phyloP scores from a whole-genome alignment of 1,140 invertebrate species.

The Brachionus paranguensis region DNA sequence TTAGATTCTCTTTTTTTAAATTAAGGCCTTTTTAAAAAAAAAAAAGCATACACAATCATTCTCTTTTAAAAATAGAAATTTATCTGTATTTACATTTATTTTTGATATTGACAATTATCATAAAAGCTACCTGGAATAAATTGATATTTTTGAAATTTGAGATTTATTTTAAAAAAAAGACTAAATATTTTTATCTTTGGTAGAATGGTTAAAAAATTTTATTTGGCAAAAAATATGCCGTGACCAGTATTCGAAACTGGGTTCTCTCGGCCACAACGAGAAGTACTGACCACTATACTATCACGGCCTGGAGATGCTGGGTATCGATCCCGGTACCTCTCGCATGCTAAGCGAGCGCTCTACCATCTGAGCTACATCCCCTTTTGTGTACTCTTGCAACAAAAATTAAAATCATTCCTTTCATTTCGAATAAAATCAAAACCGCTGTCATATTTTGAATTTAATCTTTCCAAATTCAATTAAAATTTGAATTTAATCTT shows the following conservation, averaged over 20 bases:
- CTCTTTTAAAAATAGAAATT: background rate
- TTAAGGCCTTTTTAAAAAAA: background rate
- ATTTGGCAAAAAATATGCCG: conserved; percentile 59
- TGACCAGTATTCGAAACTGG: conserved; percentile 88
- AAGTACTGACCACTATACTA: conserved; percentile 56
- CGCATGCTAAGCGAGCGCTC: conserved; percentile 21
- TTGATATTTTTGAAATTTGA: background rate
- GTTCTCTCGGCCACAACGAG: conserved; percentile 85
- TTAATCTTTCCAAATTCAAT: background rate
- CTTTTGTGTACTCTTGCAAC: background rate
- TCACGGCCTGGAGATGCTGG: conserved; percentile 62
- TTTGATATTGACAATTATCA: background rate
- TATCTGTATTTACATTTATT: background rate
- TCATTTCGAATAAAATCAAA: background rate
- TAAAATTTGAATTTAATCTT: background rate
- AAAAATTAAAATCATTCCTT: background rate
- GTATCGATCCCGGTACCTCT: conserved; percentile 22
- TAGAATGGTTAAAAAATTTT: no score
- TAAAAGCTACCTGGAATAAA: background rate
- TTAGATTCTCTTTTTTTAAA: background rate
- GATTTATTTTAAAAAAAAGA: background rate
- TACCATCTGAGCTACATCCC: conserved; percentile 43
- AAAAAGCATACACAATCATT: background rate
- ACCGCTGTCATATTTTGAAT: background rate
- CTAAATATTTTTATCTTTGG: background rate